A percentile compares a stretch with the other conserved stretches of the same genome.
These are phyloP conservation scores for Notamacropus eugenii DNA, from an alignment of 2,797 vertebrate species.

Conservation along the genomic window DNA sequence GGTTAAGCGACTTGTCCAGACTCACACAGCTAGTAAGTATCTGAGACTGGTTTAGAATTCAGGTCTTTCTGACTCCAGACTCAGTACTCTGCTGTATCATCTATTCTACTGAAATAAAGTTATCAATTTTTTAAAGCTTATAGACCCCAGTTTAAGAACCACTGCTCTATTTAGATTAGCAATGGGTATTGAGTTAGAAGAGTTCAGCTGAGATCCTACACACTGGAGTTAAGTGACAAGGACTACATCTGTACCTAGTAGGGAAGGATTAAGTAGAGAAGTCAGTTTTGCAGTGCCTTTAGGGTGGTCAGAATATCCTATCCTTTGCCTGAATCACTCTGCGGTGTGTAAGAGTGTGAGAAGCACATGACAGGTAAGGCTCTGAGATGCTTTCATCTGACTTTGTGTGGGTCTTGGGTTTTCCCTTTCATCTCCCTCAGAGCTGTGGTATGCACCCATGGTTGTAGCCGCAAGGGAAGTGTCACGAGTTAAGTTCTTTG, in stretches of 20 bases:
- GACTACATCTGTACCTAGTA: background rate
- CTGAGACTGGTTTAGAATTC: background rate
- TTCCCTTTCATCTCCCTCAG: background rate
- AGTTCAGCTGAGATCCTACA: background rate
- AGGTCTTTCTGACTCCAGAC: background rate
- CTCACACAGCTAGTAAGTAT: background rate
- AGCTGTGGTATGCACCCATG: background rate
- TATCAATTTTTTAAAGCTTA: background rate
- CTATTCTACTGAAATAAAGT: background rate
- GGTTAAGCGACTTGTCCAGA: background rate
- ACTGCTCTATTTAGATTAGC: background rate
- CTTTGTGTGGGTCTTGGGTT: background rate
- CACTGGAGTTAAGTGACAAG: background rate
- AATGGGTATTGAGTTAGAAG: background rate
- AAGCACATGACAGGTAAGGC: background rate
- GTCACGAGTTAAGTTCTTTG: background rate
- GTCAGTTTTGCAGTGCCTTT: background rate
- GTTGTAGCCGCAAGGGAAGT: background rate
- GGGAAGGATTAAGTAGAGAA: background rate
- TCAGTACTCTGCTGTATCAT: background rate
- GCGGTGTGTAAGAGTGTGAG: background rate
- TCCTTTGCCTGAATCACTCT: background rate
- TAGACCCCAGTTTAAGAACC: background rate
- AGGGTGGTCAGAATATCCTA: background rate
- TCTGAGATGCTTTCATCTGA: background rate